Conservation (phyloP, 1,140 invertebrate species). For the Habropoda laboriosa region DNA sequence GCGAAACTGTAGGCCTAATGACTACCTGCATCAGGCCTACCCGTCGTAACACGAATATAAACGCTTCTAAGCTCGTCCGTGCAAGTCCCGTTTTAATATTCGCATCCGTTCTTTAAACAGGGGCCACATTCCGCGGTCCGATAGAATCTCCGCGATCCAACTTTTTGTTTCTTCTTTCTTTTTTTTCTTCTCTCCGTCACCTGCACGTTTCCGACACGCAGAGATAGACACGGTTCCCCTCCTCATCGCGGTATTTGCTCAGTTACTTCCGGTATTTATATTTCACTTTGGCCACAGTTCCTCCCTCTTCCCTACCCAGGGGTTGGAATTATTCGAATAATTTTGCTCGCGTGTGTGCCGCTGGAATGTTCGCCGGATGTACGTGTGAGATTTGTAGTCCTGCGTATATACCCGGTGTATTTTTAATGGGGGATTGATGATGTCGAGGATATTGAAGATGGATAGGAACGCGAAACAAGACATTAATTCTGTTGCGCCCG, state of each 20-base stretch:
- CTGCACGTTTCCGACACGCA: conserved; percentile 42
- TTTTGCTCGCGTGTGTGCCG: neutral
- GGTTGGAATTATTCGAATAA: conserved; percentile 3
- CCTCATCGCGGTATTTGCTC: conserved; percentile 14
- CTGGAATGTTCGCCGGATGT: neutral
- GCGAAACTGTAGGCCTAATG: conserved; percentile 30
- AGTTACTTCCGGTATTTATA: conserved; percentile 44
- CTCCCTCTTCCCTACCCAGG: neutral
- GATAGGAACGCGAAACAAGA: neutral
- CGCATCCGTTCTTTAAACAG: conserved; percentile 13
- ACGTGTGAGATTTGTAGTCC: neutral
- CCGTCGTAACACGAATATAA: conserved; percentile 20
- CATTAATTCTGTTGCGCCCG: too few species aligned
- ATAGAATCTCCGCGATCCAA: conserved; percentile 53
- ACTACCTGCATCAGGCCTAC: conserved; percentile 26
- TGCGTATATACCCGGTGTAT: neutral
- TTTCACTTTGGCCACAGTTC: neutral
- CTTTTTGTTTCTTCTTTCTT: too few species aligned
- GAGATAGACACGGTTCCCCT: conserved; percentile 5
- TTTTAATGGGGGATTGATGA: conserved; percentile 15
- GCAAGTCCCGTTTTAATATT: conserved; percentile 40
- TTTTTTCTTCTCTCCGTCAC: too few species aligned
- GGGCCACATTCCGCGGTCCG: neutral
- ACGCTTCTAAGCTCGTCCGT: neutral
- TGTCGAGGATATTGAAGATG: neutral